These are phyloP conservation scores for Galeruca laticollis DNA, from an alignment of 2,888 invertebrate genomes.

Conservation along the genomic window DNA sequence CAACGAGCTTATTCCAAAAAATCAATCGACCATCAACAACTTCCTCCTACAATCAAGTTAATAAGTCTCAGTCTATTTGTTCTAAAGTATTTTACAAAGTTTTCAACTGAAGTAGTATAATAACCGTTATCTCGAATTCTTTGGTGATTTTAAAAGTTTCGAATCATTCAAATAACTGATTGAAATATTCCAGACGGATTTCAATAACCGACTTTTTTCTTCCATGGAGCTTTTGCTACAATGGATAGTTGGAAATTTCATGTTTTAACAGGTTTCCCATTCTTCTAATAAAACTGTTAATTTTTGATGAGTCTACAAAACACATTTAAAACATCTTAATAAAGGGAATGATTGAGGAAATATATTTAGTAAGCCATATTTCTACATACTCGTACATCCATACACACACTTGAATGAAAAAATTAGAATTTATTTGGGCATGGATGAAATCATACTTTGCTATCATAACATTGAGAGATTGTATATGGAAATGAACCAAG, in stretches of 20 bases:
- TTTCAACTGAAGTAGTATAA: neutral
- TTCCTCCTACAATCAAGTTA: neutral
- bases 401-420: too few relatives aligned
- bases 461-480: too few relatives aligned
- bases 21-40: neutral
- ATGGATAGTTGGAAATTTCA: neutral
- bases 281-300: too few relatives aligned
- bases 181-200: neutral
- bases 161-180: neutral
- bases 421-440: too few relatives aligned
- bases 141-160: neutral
- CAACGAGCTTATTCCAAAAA: neutral
- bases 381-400: too few relatives aligned
- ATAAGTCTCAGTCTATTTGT: slow-evolving; percentile 1
- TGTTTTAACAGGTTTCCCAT: too few relatives aligned
- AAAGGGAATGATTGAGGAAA: too few relatives aligned
- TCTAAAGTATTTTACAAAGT: neutral
- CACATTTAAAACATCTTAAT: too few relatives aligned
- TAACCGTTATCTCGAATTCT: neutral
- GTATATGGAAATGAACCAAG: too few relatives aligned
- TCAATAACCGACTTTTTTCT: neutral
- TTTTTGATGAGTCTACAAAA: too few relatives aligned
- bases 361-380: too few relatives aligned
- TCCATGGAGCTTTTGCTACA: neutral
- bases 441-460: too few relatives aligned